These are phyloP conservation scores for Pemphredon lugubris DNA, from an alignment of 2,888 invertebrate species.

Conservation along the genomic window DNA sequence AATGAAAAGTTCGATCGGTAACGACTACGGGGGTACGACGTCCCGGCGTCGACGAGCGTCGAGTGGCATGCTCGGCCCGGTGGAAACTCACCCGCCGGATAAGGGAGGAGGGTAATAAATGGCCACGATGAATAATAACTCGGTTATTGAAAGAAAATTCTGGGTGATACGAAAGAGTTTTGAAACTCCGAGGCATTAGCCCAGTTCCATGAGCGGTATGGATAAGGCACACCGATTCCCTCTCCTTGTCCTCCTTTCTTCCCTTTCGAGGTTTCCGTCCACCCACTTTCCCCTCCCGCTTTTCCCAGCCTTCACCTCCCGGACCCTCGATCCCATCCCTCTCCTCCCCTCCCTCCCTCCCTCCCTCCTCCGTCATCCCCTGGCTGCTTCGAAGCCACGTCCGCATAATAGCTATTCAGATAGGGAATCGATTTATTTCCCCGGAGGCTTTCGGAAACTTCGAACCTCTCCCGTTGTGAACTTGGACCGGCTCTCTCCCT, in stretches of 20 bases:
- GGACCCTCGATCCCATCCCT: neutral
- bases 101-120: slow-evolving; percentile 62
- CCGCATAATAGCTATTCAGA: slow-evolving; percentile 74
- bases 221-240: slow-evolving; percentile 35
- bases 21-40: neutral
- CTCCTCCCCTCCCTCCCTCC: slow-evolving; percentile 8
- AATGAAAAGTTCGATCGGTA: neutral
- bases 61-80: neutral
- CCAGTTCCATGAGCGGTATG: slow-evolving; percentile 62
- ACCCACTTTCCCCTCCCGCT: neutral
- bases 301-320: neutral
- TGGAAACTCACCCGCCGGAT: neutral
- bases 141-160: slow-evolving; percentile 72
- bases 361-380: slow-evolving; percentile 35
- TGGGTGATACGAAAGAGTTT: slow-evolving; percentile 66
- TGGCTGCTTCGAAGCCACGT: slow-evolving; percentile 55
- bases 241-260: slow-evolving; percentile 6
- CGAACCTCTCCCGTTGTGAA: slow-evolving; percentile 46
- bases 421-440: slow-evolving; percentile 76
- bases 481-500: slow-evolving; percentile 46
- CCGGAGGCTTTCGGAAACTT: slow-evolving; percentile 64
- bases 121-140: slow-evolving; percentile 69
- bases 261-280: neutral
- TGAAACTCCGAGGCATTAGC: slow-evolving; percentile 72
- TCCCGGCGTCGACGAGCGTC: neutral